These are phyloP conservation scores for Cyrtorhinus lividipennis DNA, from an alignment of 1,140 invertebrate species.

Conservation along the genomic window DNA sequence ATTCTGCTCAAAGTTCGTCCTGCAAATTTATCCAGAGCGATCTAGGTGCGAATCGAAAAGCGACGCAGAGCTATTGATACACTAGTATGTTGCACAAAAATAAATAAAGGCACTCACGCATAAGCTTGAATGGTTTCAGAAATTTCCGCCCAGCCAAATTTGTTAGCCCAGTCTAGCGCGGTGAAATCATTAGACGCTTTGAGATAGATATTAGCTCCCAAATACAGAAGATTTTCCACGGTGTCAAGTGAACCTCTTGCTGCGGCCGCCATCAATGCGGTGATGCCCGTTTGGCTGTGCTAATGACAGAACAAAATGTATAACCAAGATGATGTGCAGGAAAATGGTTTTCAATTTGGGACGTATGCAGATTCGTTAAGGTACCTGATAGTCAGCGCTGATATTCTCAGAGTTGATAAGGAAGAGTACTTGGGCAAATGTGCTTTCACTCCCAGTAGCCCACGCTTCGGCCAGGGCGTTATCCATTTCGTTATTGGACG, in stretches of 20 bases:
- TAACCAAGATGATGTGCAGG: neutral
- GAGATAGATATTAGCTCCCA: conserved; percentile 51
- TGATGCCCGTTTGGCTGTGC: conserved; percentile 51
- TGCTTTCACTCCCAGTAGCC: conserved; percentile 39
- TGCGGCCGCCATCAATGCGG: conserved; percentile 62
- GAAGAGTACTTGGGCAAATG: conserved; percentile 55
- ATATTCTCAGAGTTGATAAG: conserved; percentile 59
- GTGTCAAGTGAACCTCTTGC: conserved; percentile 46
- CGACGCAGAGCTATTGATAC: too few species aligned
- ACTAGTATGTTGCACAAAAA: too few species aligned
- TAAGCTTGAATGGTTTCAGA: conserved; percentile 29
- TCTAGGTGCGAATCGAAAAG: too few species aligned
- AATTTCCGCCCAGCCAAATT: conserved; percentile 44
- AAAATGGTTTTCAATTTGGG: too few species aligned
- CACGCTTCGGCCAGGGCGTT: conserved; percentile 42
- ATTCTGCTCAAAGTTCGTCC: conserved; percentile 3
- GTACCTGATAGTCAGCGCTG: conserved; percentile 41
- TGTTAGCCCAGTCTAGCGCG: conserved; percentile 55
- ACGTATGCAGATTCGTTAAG: too few species aligned
- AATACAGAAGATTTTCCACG: conserved; percentile 48
- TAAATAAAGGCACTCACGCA: conserved; percentile 22
- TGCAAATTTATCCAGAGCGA: too few species aligned
- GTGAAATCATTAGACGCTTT: conserved; percentile 54
- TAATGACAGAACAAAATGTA: conserved; percentile 29
- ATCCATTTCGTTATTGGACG: conserved; percentile 39